These are phyloP conservation scores for Lepidocyrtoides sp. DNA, from an alignment of 2,888 invertebrate species.

Conservation along the genomic window DNA sequence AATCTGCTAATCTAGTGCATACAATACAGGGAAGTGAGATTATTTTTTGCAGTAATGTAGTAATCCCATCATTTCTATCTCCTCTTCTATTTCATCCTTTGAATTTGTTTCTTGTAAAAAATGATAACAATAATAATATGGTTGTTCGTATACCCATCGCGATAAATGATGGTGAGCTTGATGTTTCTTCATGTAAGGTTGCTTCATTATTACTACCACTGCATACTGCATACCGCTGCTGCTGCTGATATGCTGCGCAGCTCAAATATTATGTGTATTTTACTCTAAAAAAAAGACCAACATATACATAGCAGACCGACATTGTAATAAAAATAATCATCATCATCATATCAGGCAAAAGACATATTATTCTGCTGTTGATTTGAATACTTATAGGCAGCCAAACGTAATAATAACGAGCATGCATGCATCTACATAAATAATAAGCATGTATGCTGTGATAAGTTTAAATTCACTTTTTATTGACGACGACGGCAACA, in stretches of 20 bases:
- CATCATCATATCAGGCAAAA: no score
- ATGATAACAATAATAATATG: neutral
- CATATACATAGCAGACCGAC: no score
- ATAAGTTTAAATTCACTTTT: conserved; percentile 57
- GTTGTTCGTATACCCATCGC: neutral
- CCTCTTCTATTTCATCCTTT: conserved; percentile 14
- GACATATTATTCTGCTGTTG: neutral
- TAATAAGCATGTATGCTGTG: neutral
- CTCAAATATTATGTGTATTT: neutral
- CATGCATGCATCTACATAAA: neutral
- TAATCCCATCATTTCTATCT: neutral
- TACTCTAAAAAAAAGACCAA: neutral
- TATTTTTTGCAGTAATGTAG: neutral
- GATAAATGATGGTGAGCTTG: neutral
- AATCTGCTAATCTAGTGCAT: neutral
- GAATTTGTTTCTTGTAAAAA: conserved; percentile 18
- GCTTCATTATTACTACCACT: conserved; percentile 21
- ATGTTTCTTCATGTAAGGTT: neutral
- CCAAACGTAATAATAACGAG: neutral
- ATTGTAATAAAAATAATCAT: no score
- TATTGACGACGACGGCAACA: conserved; percentile 27
- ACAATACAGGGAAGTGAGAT: conserved; percentile 21
- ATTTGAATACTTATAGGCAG: neutral
- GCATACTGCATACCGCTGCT: no score
- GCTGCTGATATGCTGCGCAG: neutral